A percentile compares a stretch with the other conserved stretches of the same genome.
These are phyloP conservation scores for Lepidurus arcticus DNA, from an alignment of 1,140 invertebrate species.

Conservation along the genomic window DNA sequence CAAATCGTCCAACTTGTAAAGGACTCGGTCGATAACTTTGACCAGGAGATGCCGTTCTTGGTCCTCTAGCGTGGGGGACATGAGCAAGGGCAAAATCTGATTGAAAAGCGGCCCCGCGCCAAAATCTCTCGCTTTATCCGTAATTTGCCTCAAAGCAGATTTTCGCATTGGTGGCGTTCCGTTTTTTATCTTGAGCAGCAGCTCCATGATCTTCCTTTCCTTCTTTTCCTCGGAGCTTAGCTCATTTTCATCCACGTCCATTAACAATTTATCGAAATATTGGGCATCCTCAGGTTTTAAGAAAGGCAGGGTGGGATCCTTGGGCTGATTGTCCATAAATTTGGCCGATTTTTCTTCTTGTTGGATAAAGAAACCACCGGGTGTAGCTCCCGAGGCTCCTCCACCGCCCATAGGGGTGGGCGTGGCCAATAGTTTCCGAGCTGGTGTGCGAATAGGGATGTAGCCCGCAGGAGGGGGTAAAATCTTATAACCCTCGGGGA, in stretches of 20 bases:
- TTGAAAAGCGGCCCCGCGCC: conserved; percentile 98
- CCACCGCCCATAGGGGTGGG: conserved; percentile 87
- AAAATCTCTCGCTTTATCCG: conserved; percentile 96
- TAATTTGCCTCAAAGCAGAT: conserved; percentile 93
- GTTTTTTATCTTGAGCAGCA: conserved; percentile 98
- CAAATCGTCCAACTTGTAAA: conserved; percentile 98
- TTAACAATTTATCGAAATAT: conserved; percentile 96
- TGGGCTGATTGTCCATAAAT: conserved; percentile 94
- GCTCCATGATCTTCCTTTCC: conserved; percentile 98
- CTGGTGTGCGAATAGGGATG: conserved; percentile 93
- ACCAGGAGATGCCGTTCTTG: conserved; percentile 99
- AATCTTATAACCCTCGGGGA: conserved; percentile 97
- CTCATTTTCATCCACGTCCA: conserved; percentile 93
- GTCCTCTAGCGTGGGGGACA: conserved; percentile 99
- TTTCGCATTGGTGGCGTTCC: conserved; percentile 99
- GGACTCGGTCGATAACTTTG: conserved; percentile 97
- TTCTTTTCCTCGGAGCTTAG: conserved; percentile 95
- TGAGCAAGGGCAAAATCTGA: conserved; percentile 95
- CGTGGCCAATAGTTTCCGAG: conserved; percentile 91
- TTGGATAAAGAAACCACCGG: conserved; percentile 94
- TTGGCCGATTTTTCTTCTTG: conserved; percentile 75
- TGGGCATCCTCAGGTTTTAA: conserved; percentile 99
- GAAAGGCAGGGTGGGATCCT: conserved; percentile 88
- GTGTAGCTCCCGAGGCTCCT: conserved; percentile 50
- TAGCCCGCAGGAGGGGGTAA: conserved; percentile 91